Conservation (phyloP, 2,797 vertebrate species). For the Coregonus suidteri region DNA sequence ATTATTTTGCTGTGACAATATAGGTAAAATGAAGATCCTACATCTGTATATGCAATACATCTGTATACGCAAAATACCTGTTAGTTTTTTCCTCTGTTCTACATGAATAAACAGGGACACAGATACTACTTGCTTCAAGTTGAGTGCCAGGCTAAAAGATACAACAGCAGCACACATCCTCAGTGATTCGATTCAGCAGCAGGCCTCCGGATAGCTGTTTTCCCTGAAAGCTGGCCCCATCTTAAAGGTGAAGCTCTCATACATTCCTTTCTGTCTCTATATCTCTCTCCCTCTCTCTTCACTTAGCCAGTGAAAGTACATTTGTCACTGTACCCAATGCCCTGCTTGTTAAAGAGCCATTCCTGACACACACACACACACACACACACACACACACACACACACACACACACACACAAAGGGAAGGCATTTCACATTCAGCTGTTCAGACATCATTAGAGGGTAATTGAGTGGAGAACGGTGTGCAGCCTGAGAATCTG, state of each 20-base stretch:
- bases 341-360: neutral
- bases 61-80: no score
- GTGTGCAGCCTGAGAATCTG: slow-evolving; percentile 43
- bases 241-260: neutral
- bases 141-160: neutral
- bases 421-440: slow-evolving; percentile 59
- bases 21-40: no score
- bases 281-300: neutral
- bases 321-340: neutral
- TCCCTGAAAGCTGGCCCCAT: neutral
- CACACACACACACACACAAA: neutral
- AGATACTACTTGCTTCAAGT: no score
- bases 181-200: neutral
- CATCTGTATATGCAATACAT: no score
- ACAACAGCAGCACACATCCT: neutral
- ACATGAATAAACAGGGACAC: no score
- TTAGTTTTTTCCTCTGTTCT: no score
- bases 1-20: no score
- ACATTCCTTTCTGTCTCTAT: neutral
- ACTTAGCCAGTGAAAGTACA: neutral
- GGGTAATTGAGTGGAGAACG: slow-evolving; percentile 66
- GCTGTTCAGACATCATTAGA: slow-evolving; percentile 66
- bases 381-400: slow-evolving; percentile 13
- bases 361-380: slow-evolving; percentile 21
- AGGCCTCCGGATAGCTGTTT: neutral